phyloP scores from a whole-genome alignment of 2,797 vertebrate genomes.

The Pseudocheirus occidentalis region DNA sequence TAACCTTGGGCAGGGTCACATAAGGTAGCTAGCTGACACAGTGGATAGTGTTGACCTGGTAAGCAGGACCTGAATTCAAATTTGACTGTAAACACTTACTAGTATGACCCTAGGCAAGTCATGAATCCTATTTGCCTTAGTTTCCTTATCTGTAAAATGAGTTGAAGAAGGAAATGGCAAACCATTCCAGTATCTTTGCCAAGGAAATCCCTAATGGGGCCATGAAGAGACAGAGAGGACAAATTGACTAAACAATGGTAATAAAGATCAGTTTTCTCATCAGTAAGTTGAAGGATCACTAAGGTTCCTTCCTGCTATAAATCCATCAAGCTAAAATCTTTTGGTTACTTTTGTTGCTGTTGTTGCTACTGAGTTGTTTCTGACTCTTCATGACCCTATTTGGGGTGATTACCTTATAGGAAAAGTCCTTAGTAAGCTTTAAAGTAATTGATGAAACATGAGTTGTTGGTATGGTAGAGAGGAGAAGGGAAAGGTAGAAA shows the following conservation, averaged over 20 bases:
- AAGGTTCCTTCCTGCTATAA: not conserved
- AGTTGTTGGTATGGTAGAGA: not conserved
- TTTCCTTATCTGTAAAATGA: not conserved
- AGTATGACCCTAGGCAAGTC: not conserved
- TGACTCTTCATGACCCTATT: not conserved
- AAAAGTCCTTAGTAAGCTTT: not conserved
- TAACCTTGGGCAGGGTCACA: not conserved
- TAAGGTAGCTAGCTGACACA: not conserved
- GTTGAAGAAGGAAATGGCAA: not conserved
- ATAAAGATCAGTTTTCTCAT: not conserved
- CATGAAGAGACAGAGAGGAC: not conserved
- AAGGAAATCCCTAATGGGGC: not conserved
- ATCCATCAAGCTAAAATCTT: not conserved
- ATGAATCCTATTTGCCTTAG: not conserved
- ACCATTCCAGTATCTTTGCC: not conserved
- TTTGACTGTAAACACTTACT: not conserved
- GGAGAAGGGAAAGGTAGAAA: not conserved
- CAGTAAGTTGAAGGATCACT: not conserved
- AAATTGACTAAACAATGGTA: not conserved
- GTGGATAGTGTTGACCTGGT: not conserved
- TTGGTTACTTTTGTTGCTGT: not conserved
- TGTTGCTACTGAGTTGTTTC: not conserved
- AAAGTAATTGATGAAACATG: not conserved
- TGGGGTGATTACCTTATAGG: not conserved
- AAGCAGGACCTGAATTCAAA: not conserved